A percentile compares a stretch with the other conserved stretches of the same genome.
Conservation (phyloP, 2,888 invertebrate species). For the Amblyteles armatorius region DNA sequence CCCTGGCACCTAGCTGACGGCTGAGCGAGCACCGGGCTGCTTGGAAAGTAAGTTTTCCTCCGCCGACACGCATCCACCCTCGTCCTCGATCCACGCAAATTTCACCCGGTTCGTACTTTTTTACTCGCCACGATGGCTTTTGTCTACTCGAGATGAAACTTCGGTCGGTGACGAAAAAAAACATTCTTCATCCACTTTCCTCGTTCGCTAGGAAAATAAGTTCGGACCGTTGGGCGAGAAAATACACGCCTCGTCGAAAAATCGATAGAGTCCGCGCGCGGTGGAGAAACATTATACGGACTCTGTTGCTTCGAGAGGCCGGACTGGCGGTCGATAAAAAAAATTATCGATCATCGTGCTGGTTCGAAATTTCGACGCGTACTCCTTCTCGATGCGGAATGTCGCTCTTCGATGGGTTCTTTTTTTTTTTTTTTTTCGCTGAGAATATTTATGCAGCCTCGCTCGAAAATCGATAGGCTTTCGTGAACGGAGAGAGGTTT, state of each 20-base stretch:
- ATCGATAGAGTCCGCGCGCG: not conserved
- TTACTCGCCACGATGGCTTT: not conserved
- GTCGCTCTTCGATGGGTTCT: not conserved
- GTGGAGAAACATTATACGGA: not conserved
- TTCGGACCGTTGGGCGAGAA: not conserved
- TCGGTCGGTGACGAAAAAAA: not conserved
- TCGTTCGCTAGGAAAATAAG: not conserved
- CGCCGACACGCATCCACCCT: not conserved
- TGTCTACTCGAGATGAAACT: not conserved
- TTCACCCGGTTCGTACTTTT: slow-evolving; percentile 20
- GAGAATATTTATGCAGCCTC: not conserved
- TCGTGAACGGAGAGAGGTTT: not conserved
- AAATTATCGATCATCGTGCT: not conserved
- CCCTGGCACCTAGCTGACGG: slow-evolving; percentile 79
- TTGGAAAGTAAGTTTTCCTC: slow-evolving; percentile 70
- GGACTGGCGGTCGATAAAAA: not conserved
- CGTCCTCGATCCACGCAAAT: not conserved
- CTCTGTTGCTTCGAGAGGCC: not conserved
- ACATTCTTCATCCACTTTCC: not conserved
- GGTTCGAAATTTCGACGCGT: not conserved
- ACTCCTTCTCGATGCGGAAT: too few species aligned
- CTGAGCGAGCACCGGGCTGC: slow-evolving; percentile 68
- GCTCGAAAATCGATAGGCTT: not conserved
- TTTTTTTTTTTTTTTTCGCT: not conserved
- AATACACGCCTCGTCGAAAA: not conserved